Conservation (phyloP, 2,888 invertebrate species). For the Clanis bilineata region DNA sequence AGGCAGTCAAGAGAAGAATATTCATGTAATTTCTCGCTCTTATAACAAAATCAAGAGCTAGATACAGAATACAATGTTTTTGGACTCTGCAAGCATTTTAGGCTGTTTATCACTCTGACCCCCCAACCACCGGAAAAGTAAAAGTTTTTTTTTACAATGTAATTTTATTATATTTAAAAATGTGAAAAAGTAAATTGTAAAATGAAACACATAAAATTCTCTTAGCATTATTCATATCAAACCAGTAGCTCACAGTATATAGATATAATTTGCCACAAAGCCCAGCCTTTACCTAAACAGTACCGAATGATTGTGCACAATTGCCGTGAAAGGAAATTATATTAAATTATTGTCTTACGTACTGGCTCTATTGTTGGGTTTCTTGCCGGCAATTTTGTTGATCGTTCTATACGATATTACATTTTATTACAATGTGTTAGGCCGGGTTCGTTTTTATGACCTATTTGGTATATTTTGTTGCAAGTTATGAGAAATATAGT, state of each 20-base stretch:
- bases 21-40: too few relatives aligned
- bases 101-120: too few relatives aligned
- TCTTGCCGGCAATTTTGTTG: constrained; percentile 32
- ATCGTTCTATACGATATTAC: constrained; percentile 32
- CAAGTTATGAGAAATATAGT: background rate
- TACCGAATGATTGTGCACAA: constrained; percentile 49
- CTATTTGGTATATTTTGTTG: background rate
- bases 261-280: background rate
- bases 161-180: too few relatives aligned
- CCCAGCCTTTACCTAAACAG: constrained; percentile 11
- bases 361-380: constrained; percentile 42
- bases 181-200: too few relatives aligned
- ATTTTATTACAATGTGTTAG: constrained; percentile 19
- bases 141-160: too few relatives aligned
- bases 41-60: too few relatives aligned
- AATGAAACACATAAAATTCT: too few relatives aligned
- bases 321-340: constrained; percentile 65
- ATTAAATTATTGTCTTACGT: constrained; percentile 60
- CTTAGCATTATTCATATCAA: background rate
- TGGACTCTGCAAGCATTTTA: too few relatives aligned
- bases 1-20: too few relatives aligned
- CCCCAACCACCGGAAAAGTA: too few relatives aligned
- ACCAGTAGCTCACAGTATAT: background rate
- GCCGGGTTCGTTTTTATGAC: background rate
- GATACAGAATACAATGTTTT: too few relatives aligned